Conservation (phyloP, 2,113 vertebrate species). For the Clinocottus analis region DNA sequence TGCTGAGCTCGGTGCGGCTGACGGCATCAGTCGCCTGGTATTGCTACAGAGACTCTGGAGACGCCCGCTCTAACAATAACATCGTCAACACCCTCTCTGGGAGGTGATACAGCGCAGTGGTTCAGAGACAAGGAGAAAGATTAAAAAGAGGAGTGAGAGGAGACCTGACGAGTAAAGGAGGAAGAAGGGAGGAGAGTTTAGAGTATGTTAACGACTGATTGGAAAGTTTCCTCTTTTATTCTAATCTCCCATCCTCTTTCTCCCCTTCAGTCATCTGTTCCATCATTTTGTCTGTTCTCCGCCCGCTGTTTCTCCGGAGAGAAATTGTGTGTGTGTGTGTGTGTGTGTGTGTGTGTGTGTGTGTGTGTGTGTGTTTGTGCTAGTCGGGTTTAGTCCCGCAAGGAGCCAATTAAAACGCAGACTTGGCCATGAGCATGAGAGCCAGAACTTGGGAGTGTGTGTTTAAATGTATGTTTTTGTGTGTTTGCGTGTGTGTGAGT, state of each 20-base stretch:
- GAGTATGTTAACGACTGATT: conserved; percentile 58
- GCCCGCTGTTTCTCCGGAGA: conserved; percentile 50
- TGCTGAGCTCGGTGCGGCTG: conserved; percentile 49
- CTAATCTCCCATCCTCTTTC: conserved; percentile 13
- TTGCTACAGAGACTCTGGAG: conserved; percentile 71
- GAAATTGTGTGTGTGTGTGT: conserved; percentile 45
- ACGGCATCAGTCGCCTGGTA: conserved; percentile 60
- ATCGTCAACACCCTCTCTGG: conserved; percentile 71
- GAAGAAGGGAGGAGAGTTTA: conserved; percentile 50
- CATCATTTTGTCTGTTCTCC: conserved; percentile 74
- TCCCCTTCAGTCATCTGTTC: conserved; percentile 73
- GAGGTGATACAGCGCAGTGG: conserved; percentile 35
- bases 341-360: conserved; percentile 58
- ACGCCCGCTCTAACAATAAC: conserved; percentile 72
- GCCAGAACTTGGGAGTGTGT: conserved; percentile 58
- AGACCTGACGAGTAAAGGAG: conserved; percentile 30
- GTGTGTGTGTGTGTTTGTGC: conserved; percentile 59
- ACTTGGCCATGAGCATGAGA: conserved; percentile 71
- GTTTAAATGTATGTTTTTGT: conserved; percentile 37
- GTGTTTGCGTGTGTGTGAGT: conserved; percentile 19
- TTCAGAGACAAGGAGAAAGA: conserved; percentile 26
- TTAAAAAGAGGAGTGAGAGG: conserved; percentile 40
- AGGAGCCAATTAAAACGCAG: conserved; percentile 84
- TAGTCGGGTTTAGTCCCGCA: conserved; percentile 70
- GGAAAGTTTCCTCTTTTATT: conserved; percentile 68